phyloP scores from a whole-genome alignment of 1,140 invertebrate genomes.

The Drosophila gunungcola region DNA sequence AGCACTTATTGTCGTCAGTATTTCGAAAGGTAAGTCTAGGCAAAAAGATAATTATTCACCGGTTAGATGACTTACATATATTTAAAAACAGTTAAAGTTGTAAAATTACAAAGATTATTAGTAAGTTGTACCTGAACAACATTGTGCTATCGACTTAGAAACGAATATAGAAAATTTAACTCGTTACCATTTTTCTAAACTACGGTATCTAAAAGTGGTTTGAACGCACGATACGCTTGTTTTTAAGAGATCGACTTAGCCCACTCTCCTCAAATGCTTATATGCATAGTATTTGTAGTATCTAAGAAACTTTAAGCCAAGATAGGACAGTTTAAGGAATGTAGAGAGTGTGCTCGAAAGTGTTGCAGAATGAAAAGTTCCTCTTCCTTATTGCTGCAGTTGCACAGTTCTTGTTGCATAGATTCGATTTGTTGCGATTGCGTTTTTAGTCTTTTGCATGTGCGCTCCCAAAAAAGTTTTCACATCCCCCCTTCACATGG shows the following conservation, averaged over 20 bases:
- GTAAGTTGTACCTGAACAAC: too few species aligned
- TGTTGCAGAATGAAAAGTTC: constrained; percentile 78
- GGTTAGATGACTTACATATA: too few species aligned
- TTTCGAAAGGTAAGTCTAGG: too few species aligned
- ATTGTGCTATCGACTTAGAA: too few species aligned
- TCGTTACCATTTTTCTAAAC: too few species aligned
- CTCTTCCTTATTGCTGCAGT: constrained; percentile 38
- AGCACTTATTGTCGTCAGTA: too few species aligned
- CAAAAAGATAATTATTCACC: too few species aligned
- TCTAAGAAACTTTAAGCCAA: constrained; percentile 58
- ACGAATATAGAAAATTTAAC: too few species aligned
- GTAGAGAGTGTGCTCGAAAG: constrained; percentile 46
- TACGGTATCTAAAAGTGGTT: constrained; percentile 45
- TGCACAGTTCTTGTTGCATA: constrained; percentile 66
- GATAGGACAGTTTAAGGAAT: constrained; percentile 10
- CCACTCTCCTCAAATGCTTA: constrained; percentile 4
- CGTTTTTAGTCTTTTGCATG: constrained; percentile 82
- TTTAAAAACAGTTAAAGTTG: too few species aligned
- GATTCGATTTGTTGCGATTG: constrained; percentile 82
- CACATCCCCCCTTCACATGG: constrained; percentile 3
- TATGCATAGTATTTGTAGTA: constrained; percentile 28
- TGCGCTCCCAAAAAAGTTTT: constrained; percentile 62
- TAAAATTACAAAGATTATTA: too few species aligned
- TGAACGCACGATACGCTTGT: constrained; percentile 65
- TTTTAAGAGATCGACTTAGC: constrained; percentile 40